phyloP scores from a whole-genome alignment of 2,888 invertebrate genomes.

The Oscheius sp. region DNA sequence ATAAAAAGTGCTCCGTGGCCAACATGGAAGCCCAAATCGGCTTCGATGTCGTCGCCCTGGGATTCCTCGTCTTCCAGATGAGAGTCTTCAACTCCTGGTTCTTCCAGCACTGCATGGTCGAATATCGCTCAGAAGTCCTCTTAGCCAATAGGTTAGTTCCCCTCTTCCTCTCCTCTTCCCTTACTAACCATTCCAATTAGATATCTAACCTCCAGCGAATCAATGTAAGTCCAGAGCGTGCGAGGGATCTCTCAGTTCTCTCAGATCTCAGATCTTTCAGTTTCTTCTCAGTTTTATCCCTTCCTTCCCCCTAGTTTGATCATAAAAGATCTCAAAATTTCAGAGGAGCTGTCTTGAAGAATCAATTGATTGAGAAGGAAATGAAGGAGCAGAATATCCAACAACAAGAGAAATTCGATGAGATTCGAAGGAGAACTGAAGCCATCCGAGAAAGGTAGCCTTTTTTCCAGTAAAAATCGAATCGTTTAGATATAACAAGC shows the following conservation, averaged over 20 bases:
- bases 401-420: constrained; percentile 85
- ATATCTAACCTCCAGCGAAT: background rate
- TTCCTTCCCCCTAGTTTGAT: background rate
- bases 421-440: constrained; percentile 95
- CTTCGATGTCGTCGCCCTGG: constrained; percentile 95
- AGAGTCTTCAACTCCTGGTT: constrained; percentile 87
- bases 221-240: constrained; percentile 12
- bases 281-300: background rate
- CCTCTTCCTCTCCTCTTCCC: background rate
- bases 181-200: background rate
- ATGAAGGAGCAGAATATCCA: constrained; percentile 86
- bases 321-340: constrained; percentile 26
- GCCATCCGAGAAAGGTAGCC: constrained; percentile 76
- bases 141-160: constrained; percentile 79
- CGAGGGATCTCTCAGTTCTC: background rate
- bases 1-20: constrained; percentile 77
- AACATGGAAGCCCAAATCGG: constrained; percentile 86
- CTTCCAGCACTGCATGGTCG: constrained; percentile 94
- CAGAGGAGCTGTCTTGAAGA: constrained; percentile 92
- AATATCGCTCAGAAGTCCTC: constrained; percentile 91
- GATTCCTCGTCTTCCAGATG: constrained; percentile 88
- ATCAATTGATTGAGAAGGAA: constrained; percentile 87
- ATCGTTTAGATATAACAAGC: constrained; percentile 54
- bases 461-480: background rate
- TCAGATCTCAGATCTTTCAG: background rate